Evolutionary conservation across 1,140 invertebrate genomes (phyloP), one percentile per base, ranked within the genome.

Genomic region (Megalopta genalis): DNA sequence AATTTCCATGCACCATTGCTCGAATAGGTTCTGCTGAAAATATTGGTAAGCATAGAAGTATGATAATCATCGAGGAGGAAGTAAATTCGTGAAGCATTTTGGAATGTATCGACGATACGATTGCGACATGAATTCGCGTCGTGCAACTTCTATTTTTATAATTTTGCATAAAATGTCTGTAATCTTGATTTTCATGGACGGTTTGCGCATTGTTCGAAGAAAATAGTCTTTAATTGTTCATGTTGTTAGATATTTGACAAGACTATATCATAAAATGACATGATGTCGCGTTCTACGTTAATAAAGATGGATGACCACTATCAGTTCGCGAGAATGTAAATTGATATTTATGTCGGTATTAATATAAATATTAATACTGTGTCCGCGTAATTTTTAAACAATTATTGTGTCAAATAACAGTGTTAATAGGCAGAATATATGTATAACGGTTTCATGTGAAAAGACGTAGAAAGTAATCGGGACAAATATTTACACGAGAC

Each of bases 121-220:
- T 49, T 60, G 6, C 59, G 68, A 1, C 25, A 77, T 1, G 12
- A 9, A 14, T 9, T 60, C 42, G 25, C 46, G 1, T 46, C 16
- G 10, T 62, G 46, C 1, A 21, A 69, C 46, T 77, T 77, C 42
- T 69, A 57, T 62, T 46, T 25, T 60, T 46, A 62, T 37, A 37
- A 37, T 4, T 62, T 23, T 4, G 2, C 5, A 60, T 46, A 46
- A 21, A 32, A 4, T 9, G 23, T 23, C 39, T 9, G 16, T 0
- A 69, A 32, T 62, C 0, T 23, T 60, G 23, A 37, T 14, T 2
- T 5, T 16, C 1, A 23, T 60, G 8, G 16, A 1, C 12, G 21
- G 27, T 25, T 6, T 27, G 27, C 8, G 9, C 23, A 18, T 66
- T 67, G 21, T 57, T 57, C 16, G 2, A 10, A 42, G 39, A 57